These are phyloP conservation scores for Bedellia somnulentella DNA, from an alignment of 2,888 invertebrate genomes.

Conservation along the genomic window DNA sequence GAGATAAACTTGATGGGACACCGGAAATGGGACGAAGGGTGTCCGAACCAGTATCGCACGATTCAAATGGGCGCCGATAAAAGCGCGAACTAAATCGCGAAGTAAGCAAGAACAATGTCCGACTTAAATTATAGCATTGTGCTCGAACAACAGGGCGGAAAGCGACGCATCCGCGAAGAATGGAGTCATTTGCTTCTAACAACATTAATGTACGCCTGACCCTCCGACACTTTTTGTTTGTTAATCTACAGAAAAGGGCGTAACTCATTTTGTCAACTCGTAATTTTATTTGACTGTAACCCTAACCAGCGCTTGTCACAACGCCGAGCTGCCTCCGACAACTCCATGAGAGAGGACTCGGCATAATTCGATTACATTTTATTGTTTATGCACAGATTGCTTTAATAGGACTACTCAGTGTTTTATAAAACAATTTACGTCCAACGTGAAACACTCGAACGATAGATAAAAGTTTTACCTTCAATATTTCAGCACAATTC, in stretches of 20 bases:
- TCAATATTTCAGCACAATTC: slow-evolving; percentile 9
- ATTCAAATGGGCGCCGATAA: slow-evolving; percentile 37
- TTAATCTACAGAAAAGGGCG: slow-evolving; percentile 60
- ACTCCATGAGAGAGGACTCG: slow-evolving; percentile 20
- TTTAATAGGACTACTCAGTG: too few relatives aligned
- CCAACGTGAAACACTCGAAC: too few relatives aligned
- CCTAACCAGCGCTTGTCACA: slow-evolving; percentile 17
- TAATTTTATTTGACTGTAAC: slow-evolving; percentile 56
- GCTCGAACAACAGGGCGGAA: slow-evolving; percentile 19
- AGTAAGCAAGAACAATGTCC: slow-evolving; percentile 46
- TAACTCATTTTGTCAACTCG: slow-evolving; percentile 59
- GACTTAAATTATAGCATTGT: slow-evolving; percentile 51
- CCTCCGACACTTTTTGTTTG: slow-evolving; percentile 59
- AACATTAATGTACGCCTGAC: slow-evolving; percentile 48
- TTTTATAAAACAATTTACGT: too few relatives aligned
- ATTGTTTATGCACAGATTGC: slow-evolving; percentile 4
- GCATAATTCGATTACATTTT: slow-evolving; percentile 2
- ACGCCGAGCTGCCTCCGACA: slow-evolving; percentile 1
- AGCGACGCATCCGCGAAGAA: slow-evolving; percentile 37
- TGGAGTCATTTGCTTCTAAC: slow-evolving; percentile 57
- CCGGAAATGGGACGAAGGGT: too few relatives aligned
- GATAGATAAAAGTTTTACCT: slow-evolving; percentile 2
- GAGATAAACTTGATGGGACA: too few relatives aligned
- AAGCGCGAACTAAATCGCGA: slow-evolving; percentile 46
- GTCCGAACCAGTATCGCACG: background rate